Evolutionary conservation across 2,113 vertebrate species (phyloP).

Genomic region (Scomber japonicus): DNA sequence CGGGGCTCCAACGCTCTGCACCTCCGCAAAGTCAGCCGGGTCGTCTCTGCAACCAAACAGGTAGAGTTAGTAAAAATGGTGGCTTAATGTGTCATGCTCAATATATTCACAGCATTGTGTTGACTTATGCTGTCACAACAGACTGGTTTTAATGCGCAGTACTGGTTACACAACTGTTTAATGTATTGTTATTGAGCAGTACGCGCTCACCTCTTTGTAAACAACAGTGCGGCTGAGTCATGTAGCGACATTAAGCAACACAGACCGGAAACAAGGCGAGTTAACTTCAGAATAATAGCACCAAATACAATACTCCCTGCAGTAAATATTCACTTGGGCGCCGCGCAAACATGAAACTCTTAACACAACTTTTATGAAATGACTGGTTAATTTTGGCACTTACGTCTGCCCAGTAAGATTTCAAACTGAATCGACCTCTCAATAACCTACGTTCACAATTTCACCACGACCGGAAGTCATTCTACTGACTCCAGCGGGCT

Average conservation of each 20-base stretch:
- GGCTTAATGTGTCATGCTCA: fast-evolving
- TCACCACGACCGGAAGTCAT: neutral
- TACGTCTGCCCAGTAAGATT: neutral
- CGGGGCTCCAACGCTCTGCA: conserved; percentile 86
- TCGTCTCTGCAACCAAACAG: conserved; percentile 86
- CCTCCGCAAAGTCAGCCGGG: conserved; percentile 82
- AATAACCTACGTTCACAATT: neutral
- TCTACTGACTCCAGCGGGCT: neutral
- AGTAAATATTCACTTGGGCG: neutral
- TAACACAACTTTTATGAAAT: neutral
- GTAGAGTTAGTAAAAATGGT: conserved; percentile 41
- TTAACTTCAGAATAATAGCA: conserved; percentile 36
- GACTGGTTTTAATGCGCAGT: fast-evolving
- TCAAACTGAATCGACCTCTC: neutral
- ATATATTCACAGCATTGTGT: neutral
- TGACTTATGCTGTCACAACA: neutral
- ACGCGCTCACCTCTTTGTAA: conserved; percentile 7
- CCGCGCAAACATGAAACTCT: neutral
- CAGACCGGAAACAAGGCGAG: neutral
- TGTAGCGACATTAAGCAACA: neutral
- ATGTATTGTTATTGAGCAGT: neutral
- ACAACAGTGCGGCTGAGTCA: conserved; percentile 19
- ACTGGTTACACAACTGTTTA: too few species aligned
- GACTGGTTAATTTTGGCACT: neutral
- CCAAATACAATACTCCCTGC: neutral